phyloP scores from a whole-genome alignment of 2,113 vertebrate species.

The Seriola rivoliana region DNA sequence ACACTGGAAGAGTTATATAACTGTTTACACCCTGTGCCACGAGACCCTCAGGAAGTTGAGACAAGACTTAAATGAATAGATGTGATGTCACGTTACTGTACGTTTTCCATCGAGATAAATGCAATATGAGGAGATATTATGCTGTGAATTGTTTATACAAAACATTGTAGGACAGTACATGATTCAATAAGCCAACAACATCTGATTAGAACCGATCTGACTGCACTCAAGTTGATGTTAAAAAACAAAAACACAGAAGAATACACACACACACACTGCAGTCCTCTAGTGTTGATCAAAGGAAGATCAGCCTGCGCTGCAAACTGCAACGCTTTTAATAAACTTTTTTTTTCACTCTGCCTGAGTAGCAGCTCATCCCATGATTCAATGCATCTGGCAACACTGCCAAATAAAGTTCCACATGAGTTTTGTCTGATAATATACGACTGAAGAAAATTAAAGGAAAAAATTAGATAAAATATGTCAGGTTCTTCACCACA shows the following conservation, averaged over 20 bases:
- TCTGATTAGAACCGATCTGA: not conserved
- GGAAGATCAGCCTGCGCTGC: constrained; percentile 21
- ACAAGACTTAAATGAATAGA: constrained; percentile 15
- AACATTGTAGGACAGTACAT: not conserved
- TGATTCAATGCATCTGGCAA: not conserved
- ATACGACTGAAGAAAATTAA: not conserved
- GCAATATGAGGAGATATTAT: not conserved
- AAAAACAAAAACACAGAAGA: not conserved
- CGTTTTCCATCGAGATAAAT: constrained; percentile 6
- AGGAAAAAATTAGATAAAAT: not conserved
- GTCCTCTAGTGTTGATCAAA: constrained; percentile 22
- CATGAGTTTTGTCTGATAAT: not conserved
- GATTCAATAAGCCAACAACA: not conserved
- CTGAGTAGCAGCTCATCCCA: not conserved
- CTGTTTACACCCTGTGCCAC: constrained; percentile 1
- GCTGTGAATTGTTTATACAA: not conserved
- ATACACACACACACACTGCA: not conserved
- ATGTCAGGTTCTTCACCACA: not conserved
- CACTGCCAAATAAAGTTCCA: constrained; percentile 3
- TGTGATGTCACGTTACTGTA: not conserved
- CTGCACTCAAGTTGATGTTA: not conserved
- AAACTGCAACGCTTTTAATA: constrained; percentile 17
- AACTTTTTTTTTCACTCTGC: constrained; percentile 10
- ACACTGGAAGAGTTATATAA: constrained; percentile 51
- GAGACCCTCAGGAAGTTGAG: constrained; percentile 8